Evolutionary conservation across 2,113 vertebrate species (phyloP), one percentile per base, ranked within the genome.

Genomic region (Percopsis transmontana): DNA sequence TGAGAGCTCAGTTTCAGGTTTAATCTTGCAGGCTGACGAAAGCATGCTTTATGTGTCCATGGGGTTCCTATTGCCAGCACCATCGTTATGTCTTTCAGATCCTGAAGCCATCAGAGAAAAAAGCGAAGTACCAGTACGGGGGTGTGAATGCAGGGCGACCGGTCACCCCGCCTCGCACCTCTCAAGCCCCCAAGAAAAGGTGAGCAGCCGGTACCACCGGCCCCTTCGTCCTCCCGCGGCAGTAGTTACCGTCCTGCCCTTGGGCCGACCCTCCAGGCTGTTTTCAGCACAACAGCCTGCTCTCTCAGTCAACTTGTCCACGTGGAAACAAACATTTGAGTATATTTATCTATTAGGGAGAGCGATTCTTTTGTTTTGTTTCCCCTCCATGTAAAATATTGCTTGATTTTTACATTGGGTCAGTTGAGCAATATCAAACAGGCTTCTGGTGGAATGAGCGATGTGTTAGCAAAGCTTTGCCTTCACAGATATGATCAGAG

Each of bases 101-200:
- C 85, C 66, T 97, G 87, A 97, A 97, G 91, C 96, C 96, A 16
- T 96, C 95, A 73, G 96, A 98, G 89, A 96, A 98, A 92, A 98
- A 98, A 92, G 94, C 95, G 53, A 98, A 96, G 88, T 96, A 96
- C 89, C 95, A 97, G 91, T 97, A 97, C 62, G 95, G 95, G 67
- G 95, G 96, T 77, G 90, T 98, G 88, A 97, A 95, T 84, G 93
- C 95, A 73, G 96, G 95, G 44, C 95, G 96, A 61, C 95, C 96
- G 2, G 95, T 97, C 81, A 97, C 95, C 85, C 96, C 94, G 57
- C 96, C 96, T 80, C 94, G 95, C 85, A 97, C 94, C 91, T 89
- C 94, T 91, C 95, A 95, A 87, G 94, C 94, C 59, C 95, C 96
- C 62, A 97, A 96, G 90, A 98, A 97, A 89, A 97, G 96, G 94